phyloP scores from a whole-genome alignment of 2,797 vertebrate genomes.

The Mormyrus proboscirostris region DNA sequence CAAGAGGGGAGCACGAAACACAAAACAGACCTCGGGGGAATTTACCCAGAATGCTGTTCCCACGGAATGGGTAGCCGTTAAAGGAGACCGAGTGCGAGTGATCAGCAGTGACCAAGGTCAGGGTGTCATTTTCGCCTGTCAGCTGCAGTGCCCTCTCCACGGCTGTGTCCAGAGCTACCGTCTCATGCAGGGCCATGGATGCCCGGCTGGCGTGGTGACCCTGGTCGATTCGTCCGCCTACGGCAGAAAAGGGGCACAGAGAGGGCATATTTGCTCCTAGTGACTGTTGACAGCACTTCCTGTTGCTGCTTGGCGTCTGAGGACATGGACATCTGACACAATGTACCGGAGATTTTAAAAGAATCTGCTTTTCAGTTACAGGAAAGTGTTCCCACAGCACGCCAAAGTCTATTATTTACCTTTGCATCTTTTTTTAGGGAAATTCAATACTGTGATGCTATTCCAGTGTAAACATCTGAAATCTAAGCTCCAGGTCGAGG shows the following conservation, averaged over 20 bases:
- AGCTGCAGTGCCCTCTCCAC: conserved; percentile 58
- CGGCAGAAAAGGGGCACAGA: not conserved
- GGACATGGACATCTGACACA: not conserved
- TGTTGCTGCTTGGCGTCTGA: not conserved
- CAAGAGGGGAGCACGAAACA: not conserved
- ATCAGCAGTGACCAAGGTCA: conserved; percentile 64
- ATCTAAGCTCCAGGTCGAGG: conserved; percentile 37
- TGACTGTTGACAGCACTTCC: not conserved
- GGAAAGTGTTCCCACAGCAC: conserved; percentile 34
- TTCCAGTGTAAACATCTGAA: conserved; percentile 43
- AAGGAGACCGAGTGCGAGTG: conserved; percentile 63
- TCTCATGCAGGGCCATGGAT: conserved; percentile 62
- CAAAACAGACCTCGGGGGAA: not conserved
- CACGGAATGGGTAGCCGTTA: conserved; percentile 64
- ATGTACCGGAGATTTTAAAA: not conserved
- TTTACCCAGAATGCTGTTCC: conserved; percentile 67
- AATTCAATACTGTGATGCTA: conserved; percentile 25
- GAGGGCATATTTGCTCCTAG: not conserved
- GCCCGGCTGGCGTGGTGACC: conserved; percentile 59
- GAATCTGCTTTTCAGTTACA: not conserved
- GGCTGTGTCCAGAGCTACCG: conserved; percentile 57
- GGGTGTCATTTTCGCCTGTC: conserved; percentile 60
- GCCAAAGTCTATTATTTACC: conserved; percentile 46
- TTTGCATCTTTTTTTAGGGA: conserved; percentile 45
- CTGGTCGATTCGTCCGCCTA: conserved; percentile 70